These are phyloP conservation scores for Tholera decimalis DNA, from an alignment of 2,888 invertebrate species.

Conservation along the genomic window DNA sequence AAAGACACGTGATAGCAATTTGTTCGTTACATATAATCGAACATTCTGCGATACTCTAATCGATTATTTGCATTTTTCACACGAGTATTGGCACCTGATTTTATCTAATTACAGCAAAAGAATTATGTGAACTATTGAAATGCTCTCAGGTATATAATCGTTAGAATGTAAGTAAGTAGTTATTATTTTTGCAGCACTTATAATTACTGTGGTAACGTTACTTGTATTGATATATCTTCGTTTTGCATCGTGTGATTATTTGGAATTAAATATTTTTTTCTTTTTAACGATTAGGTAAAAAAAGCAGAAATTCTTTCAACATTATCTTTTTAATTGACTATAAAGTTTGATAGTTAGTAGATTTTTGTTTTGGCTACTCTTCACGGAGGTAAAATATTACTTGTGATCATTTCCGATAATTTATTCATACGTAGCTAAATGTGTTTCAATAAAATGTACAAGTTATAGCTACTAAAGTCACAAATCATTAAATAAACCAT, in stretches of 20 bases:
- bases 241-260: conserved; percentile 20
- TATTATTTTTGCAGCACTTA: conserved; percentile 28
- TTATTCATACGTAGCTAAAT: neutral
- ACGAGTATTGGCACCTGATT: conserved; percentile 45
- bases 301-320: neutral
- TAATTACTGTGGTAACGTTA: conserved; percentile 27
- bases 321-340: neutral
- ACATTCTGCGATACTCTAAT: conserved; percentile 24
- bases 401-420: neutral
- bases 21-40: conserved; percentile 32
- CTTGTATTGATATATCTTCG: conserved; percentile 3
- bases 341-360: neutral
- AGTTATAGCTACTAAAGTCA: conserved; percentile 10
- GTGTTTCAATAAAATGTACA: conserved; percentile 23
- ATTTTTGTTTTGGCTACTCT: conserved; percentile 19
- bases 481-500: conserved; percentile 12
- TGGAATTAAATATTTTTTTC: neutral
- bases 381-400: conserved; percentile 7
- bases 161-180: conserved; percentile 31
- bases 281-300: neutral
- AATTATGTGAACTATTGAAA: conserved; percentile 40
- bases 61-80: conserved; percentile 49
- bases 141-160: conserved; percentile 41
- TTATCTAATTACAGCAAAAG: conserved; percentile 20
- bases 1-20: conserved; percentile 39